Conservation (phyloP, 2,888 invertebrate genomes). For the Agriopis aurantiaria region DNA sequence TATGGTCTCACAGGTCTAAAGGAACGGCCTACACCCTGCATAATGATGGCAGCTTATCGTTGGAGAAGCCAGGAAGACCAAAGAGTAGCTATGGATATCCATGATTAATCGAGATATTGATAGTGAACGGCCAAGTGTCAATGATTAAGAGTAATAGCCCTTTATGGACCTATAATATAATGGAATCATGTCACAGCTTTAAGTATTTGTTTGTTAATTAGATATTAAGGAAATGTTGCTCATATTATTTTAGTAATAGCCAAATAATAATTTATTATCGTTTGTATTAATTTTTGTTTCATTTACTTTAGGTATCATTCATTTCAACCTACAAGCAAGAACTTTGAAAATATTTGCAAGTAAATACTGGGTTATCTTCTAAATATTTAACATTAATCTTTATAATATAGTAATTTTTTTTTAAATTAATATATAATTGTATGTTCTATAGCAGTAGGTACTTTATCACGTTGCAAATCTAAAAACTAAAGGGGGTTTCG, state of each 20-base stretch:
- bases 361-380: too few species aligned
- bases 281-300: constrained; percentile 13
- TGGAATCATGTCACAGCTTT: background rate
- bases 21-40: constrained; percentile 79
- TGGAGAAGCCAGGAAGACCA: constrained; percentile 61
- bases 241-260: background rate
- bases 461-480: too few species aligned
- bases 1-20: constrained; percentile 77
- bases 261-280: constrained; percentile 35
- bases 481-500: too few species aligned
- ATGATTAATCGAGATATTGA: constrained; percentile 15
- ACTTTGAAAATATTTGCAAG: too few species aligned
- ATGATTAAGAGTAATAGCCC: too few species aligned
- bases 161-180: background rate
- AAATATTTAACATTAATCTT: too few species aligned
- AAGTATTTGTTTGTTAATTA: constrained; percentile 8
- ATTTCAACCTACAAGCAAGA: background rate
- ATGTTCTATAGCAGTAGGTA: too few species aligned
- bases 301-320: too few species aligned
- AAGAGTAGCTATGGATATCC: constrained; percentile 49
- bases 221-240: constrained; percentile 2
- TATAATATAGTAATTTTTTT: too few species aligned
- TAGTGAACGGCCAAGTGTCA: background rate
- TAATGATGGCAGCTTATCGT: constrained; percentile 73
- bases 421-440: too few species aligned